Percentiles rank a stretch among this genome's conserved stretches.
Conservation (phyloP, 2,888 invertebrate species). For the Diarsia rubi region DNA sequence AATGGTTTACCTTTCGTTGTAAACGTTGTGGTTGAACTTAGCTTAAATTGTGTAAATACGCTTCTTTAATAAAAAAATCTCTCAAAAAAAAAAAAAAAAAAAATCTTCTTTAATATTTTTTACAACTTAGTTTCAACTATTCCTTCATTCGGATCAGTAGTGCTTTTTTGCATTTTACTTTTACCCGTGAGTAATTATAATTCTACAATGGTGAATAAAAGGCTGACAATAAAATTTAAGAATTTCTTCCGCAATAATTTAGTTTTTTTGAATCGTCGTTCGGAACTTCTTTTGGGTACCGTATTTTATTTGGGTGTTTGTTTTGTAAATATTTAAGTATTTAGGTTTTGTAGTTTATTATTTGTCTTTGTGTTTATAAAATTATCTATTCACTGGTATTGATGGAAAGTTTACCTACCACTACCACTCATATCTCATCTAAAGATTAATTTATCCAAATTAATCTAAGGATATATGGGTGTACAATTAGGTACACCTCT, state of each 20-base stretch:
- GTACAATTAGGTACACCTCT: too few relatives aligned
- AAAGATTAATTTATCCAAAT: neutral
- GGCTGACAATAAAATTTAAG: conserved; percentile 8
- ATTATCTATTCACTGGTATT: neutral
- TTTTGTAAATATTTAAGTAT: neutral
- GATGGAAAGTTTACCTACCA: neutral
- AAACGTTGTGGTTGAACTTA: conserved; percentile 16
- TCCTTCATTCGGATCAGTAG: conserved; percentile 14
- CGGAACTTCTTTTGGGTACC: conserved; percentile 20
- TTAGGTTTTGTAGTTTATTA: neutral
- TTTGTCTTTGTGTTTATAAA: neutral
- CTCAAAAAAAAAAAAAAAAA: too few relatives aligned
- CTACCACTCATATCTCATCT: too few relatives aligned
- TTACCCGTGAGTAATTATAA: neutral
- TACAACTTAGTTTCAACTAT: conserved; percentile 9
- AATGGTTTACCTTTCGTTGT: neutral
- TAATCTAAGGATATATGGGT: neutral
- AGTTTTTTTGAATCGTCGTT: neutral
- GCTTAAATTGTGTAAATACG: conserved; percentile 1
- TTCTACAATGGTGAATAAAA: conserved; percentile 7
- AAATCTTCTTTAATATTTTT: too few relatives aligned
- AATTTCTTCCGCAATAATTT: conserved; percentile 22
- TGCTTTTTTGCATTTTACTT: neutral
- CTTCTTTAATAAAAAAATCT: too few relatives aligned
- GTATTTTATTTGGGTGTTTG: neutral